Conservation (phyloP, 2,888 invertebrate genomes). For the Watsonalla cultraria region DNA sequence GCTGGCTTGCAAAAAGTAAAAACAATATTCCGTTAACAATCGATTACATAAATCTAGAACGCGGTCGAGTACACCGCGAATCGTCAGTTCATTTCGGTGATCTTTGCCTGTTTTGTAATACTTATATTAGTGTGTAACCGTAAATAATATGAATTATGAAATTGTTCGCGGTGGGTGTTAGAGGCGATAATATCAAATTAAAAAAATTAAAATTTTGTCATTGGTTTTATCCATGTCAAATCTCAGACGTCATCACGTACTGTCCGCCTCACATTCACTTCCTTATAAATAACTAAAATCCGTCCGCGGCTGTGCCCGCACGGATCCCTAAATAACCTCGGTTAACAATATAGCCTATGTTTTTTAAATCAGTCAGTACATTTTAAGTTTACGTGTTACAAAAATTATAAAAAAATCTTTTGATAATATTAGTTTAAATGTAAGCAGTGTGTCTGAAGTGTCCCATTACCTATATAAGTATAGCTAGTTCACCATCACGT, state of each 20-base stretch:
- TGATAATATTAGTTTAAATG: too few relatives aligned
- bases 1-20: conserved; percentile 32
- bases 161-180: background rate
- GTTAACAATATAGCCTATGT: too few relatives aligned
- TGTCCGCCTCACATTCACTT: too few relatives aligned
- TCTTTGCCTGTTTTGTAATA: background rate
- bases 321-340: too few relatives aligned
- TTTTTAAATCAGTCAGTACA: too few relatives aligned
- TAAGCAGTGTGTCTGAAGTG: too few relatives aligned
- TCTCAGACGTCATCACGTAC: background rate
- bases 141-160: background rate
- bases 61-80: conserved; percentile 31
- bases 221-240: background rate
- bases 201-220: background rate
- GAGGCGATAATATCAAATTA: background rate
- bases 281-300: too few relatives aligned
- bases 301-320: too few relatives aligned
- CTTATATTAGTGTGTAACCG: background rate
- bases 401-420: too few relatives aligned
- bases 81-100: conserved; percentile 15
- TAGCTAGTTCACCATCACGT: too few relatives aligned
- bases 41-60: conserved; percentile 50
- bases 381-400: too few relatives aligned
- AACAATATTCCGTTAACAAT: conserved; percentile 39
- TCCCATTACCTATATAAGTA: too few relatives aligned